Conservation (phyloP, 1,140 invertebrate genomes). For the Hylyphantes graminicola region DNA sequence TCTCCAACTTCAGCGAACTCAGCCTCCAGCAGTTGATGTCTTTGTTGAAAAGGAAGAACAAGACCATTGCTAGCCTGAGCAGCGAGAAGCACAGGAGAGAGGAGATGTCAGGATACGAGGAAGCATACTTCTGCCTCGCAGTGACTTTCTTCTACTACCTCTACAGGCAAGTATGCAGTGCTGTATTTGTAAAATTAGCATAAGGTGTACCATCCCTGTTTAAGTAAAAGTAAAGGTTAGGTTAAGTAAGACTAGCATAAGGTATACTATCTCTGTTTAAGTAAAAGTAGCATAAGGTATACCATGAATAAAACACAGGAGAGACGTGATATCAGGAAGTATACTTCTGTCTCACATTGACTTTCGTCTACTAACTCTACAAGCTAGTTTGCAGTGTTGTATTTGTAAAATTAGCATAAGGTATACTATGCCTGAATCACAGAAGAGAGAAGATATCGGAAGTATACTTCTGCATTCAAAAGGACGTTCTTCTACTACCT, state of each 20-base stretch:
- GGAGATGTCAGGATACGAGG: slow-evolving; percentile 40
- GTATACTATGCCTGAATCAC: not conserved
- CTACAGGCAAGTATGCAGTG: not conserved
- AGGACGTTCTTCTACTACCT: slow-evolving; percentile 45
- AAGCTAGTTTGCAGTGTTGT: not conserved
- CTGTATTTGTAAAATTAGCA: too few species aligned
- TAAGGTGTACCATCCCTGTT: too few species aligned
- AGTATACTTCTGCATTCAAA: slow-evolving; percentile 39
- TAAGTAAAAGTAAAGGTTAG: not conserved
- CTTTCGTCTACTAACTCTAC: slow-evolving; percentile 47
- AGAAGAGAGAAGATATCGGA: slow-evolving; percentile 45
- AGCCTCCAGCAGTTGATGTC: slow-evolving; percentile 31
- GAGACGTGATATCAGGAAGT: slow-evolving; percentile 46
- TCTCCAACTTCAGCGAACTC: slow-evolving; percentile 33
- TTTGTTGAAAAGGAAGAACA: slow-evolving; percentile 45
- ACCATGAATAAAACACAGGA: slow-evolving; percentile 1
- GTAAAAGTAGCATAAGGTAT: too few species aligned
- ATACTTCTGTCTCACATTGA: slow-evolving; percentile 34
- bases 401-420: too few species aligned
- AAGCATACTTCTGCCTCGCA: slow-evolving; percentile 43
- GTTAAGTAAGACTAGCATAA: too few species aligned
- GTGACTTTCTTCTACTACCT: slow-evolving; percentile 49
- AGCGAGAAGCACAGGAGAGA: slow-evolving; percentile 44
- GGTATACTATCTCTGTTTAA: too few species aligned
- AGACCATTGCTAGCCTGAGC: slow-evolving; percentile 17